Percentiles rank a stretch among this genome's conserved stretches.
Conservation (phyloP, 2,888 invertebrate species). For the Heteromurus nitidus region DNA sequence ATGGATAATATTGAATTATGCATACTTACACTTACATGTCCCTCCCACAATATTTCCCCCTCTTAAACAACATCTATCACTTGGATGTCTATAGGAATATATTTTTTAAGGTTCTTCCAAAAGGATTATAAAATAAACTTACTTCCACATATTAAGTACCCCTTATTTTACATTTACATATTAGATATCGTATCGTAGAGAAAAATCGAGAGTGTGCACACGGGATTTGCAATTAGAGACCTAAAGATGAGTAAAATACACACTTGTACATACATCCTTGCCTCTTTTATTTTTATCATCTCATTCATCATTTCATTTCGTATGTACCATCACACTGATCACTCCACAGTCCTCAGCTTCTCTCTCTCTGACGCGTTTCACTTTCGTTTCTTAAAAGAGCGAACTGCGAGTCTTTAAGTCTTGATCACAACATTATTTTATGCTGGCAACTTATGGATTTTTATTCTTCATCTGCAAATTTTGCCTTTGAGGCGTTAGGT, state of each 20-base stretch:
- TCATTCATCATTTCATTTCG: constrained; percentile 21
- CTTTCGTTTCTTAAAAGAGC: constrained; percentile 36
- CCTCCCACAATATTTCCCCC: too few species aligned
- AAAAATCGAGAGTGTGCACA: too few species aligned
- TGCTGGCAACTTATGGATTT: too few species aligned
- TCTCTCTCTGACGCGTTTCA: constrained; percentile 25
- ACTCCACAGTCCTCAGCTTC: not conserved
- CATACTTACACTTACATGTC: not conserved
- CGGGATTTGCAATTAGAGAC: constrained; percentile 12
- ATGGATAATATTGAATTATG: not conserved
- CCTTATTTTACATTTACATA: too few species aligned
- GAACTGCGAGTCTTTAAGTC: too few species aligned
- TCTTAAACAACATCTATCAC: not conserved
- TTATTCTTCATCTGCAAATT: too few species aligned
- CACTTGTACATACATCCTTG: constrained; percentile 17
- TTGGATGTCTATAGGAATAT: not conserved
- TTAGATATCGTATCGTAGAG: too few species aligned
- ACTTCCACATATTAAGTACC: too few species aligned
- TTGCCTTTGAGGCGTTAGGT: too few species aligned
- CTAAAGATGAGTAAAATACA: constrained; percentile 25
- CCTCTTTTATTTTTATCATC: constrained; percentile 13
- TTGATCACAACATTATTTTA: too few species aligned
- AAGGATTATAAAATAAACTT: too few species aligned
- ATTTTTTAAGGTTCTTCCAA: too few species aligned
- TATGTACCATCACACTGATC: not conserved